A percentile compares a stretch with the other conserved stretches of the same genome.
Evolutionary conservation across 1,140 invertebrate species (phyloP).

Genomic region (Battus philenor): DNA sequence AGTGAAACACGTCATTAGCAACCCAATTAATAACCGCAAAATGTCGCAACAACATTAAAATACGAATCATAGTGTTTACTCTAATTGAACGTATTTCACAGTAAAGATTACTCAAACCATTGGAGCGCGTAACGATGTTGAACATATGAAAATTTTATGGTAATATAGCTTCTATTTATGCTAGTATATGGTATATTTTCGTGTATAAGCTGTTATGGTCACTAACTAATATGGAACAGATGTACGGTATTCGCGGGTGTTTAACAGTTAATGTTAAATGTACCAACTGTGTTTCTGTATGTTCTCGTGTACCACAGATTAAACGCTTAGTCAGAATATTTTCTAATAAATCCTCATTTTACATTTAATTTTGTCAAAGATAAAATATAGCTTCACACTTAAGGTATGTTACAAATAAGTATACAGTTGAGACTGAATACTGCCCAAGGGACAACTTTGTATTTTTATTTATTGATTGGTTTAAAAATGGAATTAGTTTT

Average conservation of each 20-base stretch:
- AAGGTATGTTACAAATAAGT: too few relatives aligned
- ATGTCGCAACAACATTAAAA: constrained; percentile 19
- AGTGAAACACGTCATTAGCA: too few relatives aligned
- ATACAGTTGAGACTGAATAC: too few relatives aligned
- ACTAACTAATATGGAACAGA: constrained; percentile 34
- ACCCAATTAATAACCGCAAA: constrained; percentile 5
- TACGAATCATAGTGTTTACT: constrained; percentile 31
- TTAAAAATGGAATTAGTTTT: too few relatives aligned
- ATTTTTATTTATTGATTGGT: too few relatives aligned
- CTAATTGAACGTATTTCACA: constrained; percentile 31
- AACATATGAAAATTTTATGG: constrained; percentile 10
- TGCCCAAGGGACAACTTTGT: too few relatives aligned
- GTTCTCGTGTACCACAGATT: background rate
- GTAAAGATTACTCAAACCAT: constrained; percentile 33
- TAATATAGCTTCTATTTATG: constrained; percentile 14
- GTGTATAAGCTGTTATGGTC: constrained; percentile 22
- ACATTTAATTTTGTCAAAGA: too few relatives aligned
- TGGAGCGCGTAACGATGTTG: constrained; percentile 23
- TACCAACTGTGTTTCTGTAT: background rate
- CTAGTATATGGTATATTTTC: constrained; percentile 9
- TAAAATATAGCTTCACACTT: too few relatives aligned
- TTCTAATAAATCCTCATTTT: too few relatives aligned
- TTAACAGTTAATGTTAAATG: constrained; percentile 21
- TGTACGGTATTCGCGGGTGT: constrained; percentile 39
- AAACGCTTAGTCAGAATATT: too few relatives aligned